These are phyloP conservation scores for Onychomys arenicola DNA, from an alignment of 2,797 vertebrate genomes.

Conservation along the genomic window DNA sequence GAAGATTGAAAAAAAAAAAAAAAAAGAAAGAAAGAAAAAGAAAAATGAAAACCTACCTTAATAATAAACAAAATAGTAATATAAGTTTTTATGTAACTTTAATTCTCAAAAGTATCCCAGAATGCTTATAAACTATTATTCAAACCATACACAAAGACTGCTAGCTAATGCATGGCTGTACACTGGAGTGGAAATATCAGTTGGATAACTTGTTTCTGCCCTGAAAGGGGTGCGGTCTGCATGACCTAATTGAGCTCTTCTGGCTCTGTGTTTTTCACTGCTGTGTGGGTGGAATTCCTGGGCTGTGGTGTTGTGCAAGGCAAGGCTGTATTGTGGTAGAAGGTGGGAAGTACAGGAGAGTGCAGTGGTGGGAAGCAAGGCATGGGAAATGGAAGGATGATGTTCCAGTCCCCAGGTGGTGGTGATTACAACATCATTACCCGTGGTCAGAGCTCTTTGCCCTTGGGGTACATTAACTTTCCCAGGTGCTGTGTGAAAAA, in stretches of 20 bases:
- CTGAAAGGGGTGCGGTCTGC: slow-evolving; percentile 51
- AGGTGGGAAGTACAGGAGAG: slow-evolving; percentile 1
- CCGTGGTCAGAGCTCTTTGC: background rate
- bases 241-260: slow-evolving; percentile 56
- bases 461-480: background rate
- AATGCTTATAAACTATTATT: slow-evolving; percentile 75
- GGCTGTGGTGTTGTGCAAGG: background rate
- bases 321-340: background rate
- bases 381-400: background rate
- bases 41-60: slow-evolving; percentile 1
- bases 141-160: slow-evolving; percentile 53
- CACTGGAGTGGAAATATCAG: slow-evolving; percentile 41
- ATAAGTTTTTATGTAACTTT: slow-evolving; percentile 68
- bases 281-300: slow-evolving; percentile 61
- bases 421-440: background rate
- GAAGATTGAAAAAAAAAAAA: slow-evolving; percentile 37
- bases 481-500: slow-evolving; percentile 9
- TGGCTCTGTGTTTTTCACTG: slow-evolving; percentile 40
- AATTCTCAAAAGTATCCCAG: slow-evolving; percentile 73
- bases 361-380: slow-evolving; percentile 34
- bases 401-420: background rate
- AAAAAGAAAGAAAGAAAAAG: background rate
- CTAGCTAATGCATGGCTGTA: background rate
- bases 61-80: slow-evolving; percentile 73
- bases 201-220: slow-evolving; percentile 17